Conservation (phyloP, 2,113 vertebrate genomes). For the Hippocampus mohnikei region DNA sequence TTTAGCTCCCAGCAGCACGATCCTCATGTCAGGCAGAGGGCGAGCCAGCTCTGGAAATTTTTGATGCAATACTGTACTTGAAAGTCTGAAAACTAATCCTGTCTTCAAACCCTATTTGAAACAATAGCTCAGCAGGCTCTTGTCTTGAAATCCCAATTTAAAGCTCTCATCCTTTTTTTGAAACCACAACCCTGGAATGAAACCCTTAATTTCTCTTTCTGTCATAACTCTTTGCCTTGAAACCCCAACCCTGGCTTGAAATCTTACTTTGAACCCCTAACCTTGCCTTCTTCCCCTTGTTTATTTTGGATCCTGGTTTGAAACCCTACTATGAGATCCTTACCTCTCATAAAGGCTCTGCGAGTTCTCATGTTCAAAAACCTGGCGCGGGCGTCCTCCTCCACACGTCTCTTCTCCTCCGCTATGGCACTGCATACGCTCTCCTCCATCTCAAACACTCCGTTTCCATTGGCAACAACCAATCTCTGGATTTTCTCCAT, state of each 20-base stretch:
- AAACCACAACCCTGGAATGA: neutral
- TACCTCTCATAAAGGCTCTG: constrained; percentile 49
- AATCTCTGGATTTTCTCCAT: constrained; percentile 52
- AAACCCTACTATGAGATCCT: constrained; percentile 6
- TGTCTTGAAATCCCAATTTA: no score
- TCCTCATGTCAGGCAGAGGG: constrained; percentile 39
- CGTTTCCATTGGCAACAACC: constrained; percentile 34
- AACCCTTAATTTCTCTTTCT: no score
- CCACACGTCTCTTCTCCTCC: constrained; percentile 42
- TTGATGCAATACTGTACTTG: neutral
- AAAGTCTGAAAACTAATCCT: neutral
- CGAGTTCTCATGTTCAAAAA: constrained; percentile 39
- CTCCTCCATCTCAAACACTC: constrained; percentile 49
- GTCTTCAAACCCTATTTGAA: neutral
- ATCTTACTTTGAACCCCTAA: neutral
- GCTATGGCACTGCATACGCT: constrained; percentile 3
- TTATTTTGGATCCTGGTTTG: neutral
- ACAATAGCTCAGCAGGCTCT: neutral
- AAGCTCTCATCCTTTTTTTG: neutral
- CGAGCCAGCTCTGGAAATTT: constrained; percentile 39
- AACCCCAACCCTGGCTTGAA: neutral
- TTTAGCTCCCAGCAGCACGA: constrained; percentile 67
- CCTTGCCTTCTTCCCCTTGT: neutral
- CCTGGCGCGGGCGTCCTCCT: constrained; percentile 50
- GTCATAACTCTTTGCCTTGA: no score